Conservation (phyloP, 92 coral and sea anemone species). For the Phenganax marumi region DNA sequence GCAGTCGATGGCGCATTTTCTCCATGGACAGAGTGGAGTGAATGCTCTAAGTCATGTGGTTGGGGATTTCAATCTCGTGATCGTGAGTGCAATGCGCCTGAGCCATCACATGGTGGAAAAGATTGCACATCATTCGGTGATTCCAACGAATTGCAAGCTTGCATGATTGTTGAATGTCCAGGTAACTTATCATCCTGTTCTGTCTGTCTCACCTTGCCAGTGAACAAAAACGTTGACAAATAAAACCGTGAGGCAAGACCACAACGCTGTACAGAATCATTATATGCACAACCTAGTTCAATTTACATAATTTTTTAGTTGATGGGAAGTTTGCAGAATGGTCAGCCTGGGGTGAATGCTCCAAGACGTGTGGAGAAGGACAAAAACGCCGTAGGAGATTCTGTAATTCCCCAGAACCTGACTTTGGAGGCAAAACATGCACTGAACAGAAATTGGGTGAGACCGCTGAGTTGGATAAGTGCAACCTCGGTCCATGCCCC, state of each 20-base stretch:
- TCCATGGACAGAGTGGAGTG: slow-evolving; percentile 93
- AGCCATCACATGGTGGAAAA: slow-evolving; percentile 94
- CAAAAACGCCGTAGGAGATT: slow-evolving; percentile 79
- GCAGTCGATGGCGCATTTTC: slow-evolving; percentile 89
- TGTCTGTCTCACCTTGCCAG: no score
- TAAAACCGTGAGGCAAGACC: no score
- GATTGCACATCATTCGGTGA: slow-evolving; percentile 96
- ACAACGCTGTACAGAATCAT: no score
- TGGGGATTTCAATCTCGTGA: slow-evolving; percentile 87
- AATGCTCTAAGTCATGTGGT: slow-evolving; percentile 84
- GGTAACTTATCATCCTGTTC: slow-evolving; percentile 50
- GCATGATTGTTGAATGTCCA: slow-evolving; percentile 89
- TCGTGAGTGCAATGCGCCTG: slow-evolving; percentile 81
- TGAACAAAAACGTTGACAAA: not conserved
- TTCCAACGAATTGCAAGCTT: slow-evolving; percentile 81
- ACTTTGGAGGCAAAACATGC: slow-evolving; percentile 96
- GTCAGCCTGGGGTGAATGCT: slow-evolving; percentile 96
- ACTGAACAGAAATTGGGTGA: slow-evolving; percentile 71
- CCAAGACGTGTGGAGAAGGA: slow-evolving; percentile 93
- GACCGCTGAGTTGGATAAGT: slow-evolving; percentile 78
- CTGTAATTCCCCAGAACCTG: slow-evolving; percentile 78
- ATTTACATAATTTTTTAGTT: slow-evolving; percentile 46
- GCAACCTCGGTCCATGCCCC: slow-evolving; percentile 89
- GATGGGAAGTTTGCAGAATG: slow-evolving; percentile 86
- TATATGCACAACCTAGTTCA: not conserved